Base-by-base conservation (phyloP, 1,140 invertebrate genomes). In the Apis laboriosa region DNA sequence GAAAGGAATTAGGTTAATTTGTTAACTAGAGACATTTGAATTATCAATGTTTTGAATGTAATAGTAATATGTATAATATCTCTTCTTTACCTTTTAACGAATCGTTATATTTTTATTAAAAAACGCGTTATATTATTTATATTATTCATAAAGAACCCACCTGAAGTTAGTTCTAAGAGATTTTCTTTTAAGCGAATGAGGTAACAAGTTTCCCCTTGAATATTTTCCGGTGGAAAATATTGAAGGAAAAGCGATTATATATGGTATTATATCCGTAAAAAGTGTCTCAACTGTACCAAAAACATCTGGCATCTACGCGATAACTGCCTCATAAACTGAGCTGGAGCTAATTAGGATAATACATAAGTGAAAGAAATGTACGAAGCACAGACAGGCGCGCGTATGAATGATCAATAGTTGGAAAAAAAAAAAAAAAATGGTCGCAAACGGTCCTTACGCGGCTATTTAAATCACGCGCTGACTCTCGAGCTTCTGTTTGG, bases 291-390 rank as follows among this genome's bases (percentile, higher is more conserved):
- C 4, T 17, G 55, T 60, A 60, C 17, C 17, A 8, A n/a, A 49
- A 64, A 55, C 49, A 34, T 11, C 61, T 51, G 80, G 74, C 74
- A 77, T 64, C 64, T 56, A 58, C 80, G 56, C 67, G 53, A 4
- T 28, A 24, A 74, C 17, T 60, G 61, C 28, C 43, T 63, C 56
- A 58, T 79, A 17, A 71, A 56, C 61, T 53, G 24, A 61, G 55
- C 55, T 61, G 43, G 79, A 77, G 73, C 74, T 77, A 74, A 82
- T 82, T 77, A 68, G 64, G 61, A 55, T 77, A 82, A 87, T 70
- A 43, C 34, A 43, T 43, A 76, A 83, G 34, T 15, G 75, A 76
- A 66, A 72, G 70, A 17, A 64, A 17, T 61, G 74, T 77, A 81
- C 28, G 73, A 61, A 19, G 60, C 72, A 66, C 70, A 66, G 21